Evolutionary conservation across 2,113 vertebrate species (phyloP).

Genomic region (Scomber scombrus): DNA sequence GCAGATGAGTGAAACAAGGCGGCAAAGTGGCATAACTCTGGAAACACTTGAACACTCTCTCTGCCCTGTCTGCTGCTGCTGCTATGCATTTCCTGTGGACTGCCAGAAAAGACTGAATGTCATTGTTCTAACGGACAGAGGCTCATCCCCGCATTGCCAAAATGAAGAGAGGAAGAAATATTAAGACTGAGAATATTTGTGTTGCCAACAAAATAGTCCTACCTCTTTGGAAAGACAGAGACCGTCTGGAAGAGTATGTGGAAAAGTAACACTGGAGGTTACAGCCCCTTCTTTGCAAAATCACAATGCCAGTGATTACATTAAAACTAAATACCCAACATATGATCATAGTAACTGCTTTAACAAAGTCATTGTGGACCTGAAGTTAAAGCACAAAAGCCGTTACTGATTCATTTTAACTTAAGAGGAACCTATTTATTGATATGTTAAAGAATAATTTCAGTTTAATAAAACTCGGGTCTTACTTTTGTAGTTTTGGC

Average conservation of each 20-base stretch:
- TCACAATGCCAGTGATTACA: constrained; percentile 19
- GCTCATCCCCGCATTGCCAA: constrained; percentile 51
- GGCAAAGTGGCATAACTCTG: constrained; percentile 28
- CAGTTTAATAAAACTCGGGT: background rate
- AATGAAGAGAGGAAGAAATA: constrained; percentile 21
- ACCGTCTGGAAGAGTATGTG: constrained; percentile 5
- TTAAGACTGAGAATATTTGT: constrained; percentile 36
- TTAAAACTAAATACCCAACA: background rate
- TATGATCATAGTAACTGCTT: constrained; percentile 13
- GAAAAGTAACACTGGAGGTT: constrained; percentile 14
- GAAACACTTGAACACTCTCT: constrained; percentile 46
- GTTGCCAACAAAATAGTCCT: constrained; percentile 80
- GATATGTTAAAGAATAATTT: background rate
- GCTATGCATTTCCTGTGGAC: constrained; percentile 65
- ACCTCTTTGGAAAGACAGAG: constrained; percentile 75
- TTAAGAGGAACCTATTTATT: background rate
- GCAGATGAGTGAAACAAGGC: constrained; percentile 22
- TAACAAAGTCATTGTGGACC: constrained; percentile 15
- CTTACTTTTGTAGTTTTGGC: background rate
- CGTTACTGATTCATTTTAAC: constrained; percentile 1
- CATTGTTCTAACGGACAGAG: constrained; percentile 1
- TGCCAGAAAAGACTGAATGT: constrained; percentile 40
- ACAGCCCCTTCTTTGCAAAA: constrained; percentile 2
- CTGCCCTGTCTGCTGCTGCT: constrained; percentile 67
- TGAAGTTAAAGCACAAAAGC: constrained; percentile 44